Conservation (phyloP, 1,140 invertebrate genomes). For the Alviniconcha marisindica region DNA sequence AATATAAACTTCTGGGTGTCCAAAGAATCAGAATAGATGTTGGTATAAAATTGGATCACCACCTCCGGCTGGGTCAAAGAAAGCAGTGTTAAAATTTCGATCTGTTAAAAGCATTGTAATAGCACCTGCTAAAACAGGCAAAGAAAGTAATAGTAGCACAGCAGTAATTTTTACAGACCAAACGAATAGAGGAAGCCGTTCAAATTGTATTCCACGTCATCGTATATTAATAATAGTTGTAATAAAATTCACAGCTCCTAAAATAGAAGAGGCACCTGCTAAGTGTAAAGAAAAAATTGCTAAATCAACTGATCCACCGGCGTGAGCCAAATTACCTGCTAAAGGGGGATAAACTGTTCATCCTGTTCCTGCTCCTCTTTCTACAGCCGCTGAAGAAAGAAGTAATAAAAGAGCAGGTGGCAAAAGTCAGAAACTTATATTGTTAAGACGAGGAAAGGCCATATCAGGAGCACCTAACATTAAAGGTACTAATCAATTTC, state of each 20-base stretch:
- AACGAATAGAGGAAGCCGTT: constrained; percentile 79
- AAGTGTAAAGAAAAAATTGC: constrained; percentile 83
- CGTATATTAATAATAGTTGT: constrained; percentile 76
- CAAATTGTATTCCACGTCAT: constrained; percentile 74
- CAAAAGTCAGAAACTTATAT: constrained; percentile 86
- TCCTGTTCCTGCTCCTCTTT: constrained; percentile 80
- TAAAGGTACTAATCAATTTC: constrained; percentile 86
- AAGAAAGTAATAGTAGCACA: constrained; percentile 81
- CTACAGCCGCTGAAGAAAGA: constrained; percentile 79
- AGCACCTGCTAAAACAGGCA: constrained; percentile 84
- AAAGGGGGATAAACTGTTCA: constrained; percentile 85
- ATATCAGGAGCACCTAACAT: constrained; percentile 85
- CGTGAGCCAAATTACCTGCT: constrained; percentile 79
- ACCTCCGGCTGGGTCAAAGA: constrained; percentile 83
- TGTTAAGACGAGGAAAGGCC: constrained; percentile 86
- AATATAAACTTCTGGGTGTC: constrained; percentile 88
- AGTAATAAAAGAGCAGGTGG: constrained; percentile 81
- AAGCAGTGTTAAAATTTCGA: constrained; percentile 84
- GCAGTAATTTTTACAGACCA: constrained; percentile 84
- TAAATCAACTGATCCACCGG: constrained; percentile 81
- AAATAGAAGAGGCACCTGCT: constrained; percentile 83
- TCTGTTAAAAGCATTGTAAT: constrained; percentile 85
- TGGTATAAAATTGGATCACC: constrained; percentile 85
- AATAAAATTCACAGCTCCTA: constrained; percentile 83
- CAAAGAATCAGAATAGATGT: constrained; percentile 89